Evolutionary conservation across 2,113 vertebrate species (phyloP).

Genomic region (Struthidea cinerea): DNA sequence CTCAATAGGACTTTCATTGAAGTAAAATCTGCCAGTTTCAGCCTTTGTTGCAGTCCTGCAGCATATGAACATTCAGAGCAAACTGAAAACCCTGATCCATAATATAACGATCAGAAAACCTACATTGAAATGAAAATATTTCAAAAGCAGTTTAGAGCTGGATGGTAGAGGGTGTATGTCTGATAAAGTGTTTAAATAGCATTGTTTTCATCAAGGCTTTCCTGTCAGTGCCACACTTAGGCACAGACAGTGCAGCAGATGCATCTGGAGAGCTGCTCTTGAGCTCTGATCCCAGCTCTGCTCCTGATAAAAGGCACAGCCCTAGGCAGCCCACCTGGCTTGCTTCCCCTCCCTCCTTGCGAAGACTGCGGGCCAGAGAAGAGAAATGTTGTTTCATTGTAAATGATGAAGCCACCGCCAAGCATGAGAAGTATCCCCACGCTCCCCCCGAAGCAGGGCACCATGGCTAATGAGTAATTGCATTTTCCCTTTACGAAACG

Average conservation of each 20-base stretch:
- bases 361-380: not conserved
- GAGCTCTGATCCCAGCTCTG: not conserved
- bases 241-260: not conserved
- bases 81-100: not conserved
- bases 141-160: not conserved
- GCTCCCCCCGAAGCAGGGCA: not conserved
- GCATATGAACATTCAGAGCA: not conserved
- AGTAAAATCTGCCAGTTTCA: not conserved
- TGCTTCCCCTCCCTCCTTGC: not conserved
- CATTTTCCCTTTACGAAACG: not conserved
- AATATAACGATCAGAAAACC: not conserved
- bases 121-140: not conserved
- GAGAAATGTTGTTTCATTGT: not conserved
- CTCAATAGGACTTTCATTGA: not conserved
- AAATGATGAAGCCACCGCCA: not conserved
- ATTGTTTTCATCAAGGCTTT: not conserved
- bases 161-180: not conserved
- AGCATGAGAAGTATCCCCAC: not conserved
- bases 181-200: not conserved
- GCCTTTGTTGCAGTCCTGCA: not conserved
- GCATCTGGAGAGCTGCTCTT: not conserved
- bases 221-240: not conserved
- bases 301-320: not conserved
- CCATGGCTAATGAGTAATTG: not conserved
- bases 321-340: not conserved